Base-by-base conservation (phyloP, 2,888 invertebrate genomes). In the Myopa tessellatipennis region DNA sequence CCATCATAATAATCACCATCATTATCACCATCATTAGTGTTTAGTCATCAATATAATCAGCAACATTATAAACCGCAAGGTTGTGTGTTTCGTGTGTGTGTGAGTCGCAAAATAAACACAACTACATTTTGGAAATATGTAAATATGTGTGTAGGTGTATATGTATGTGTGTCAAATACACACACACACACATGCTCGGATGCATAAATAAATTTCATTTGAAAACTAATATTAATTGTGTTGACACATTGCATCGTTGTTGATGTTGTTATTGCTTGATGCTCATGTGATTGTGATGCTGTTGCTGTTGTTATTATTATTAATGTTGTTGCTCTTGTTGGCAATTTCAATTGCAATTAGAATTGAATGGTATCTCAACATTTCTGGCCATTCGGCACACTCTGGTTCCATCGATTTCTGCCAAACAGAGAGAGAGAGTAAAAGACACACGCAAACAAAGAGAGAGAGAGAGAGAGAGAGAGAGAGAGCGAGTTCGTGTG, bases 201-300 rank as follows among this genome's bases (percentile, higher is more conserved):
- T 58, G 50, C 55, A 65, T 55, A 38, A 55, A 67, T 74, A 74
- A 67, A 74, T 55, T 74, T 55, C 38, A 68, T 74, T 68, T 36
- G 40, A 55, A 68, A 74, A 68, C 67, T 67, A 74, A 55, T 38
- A 74, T 74, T 74, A 74, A 74, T 74, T 74, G 55, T 68, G 74
- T 74, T 74, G 74, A 74, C 74, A 67, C 55, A 74, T 65, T 67
- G 61, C 45, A 40, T 60, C 34, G 60, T 58, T 69, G 69, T 10
- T 52, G 69, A 12, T 52, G 50, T n/a, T n/a, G 69, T 8, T 52
- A 12, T 18, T 34, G 60, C 8, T 5, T n/a, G 55, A 2, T 36
- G 6, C 55, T 26, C 61, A 18, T 18, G 3, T 45, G 45, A 6
- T 45, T 45, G 45, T 45, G 45, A 2, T 10, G 45, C 3, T 6